phyloP scores from a whole-genome alignment of 1,140 invertebrate species.

The Lepidotrigona ventralis region DNA sequence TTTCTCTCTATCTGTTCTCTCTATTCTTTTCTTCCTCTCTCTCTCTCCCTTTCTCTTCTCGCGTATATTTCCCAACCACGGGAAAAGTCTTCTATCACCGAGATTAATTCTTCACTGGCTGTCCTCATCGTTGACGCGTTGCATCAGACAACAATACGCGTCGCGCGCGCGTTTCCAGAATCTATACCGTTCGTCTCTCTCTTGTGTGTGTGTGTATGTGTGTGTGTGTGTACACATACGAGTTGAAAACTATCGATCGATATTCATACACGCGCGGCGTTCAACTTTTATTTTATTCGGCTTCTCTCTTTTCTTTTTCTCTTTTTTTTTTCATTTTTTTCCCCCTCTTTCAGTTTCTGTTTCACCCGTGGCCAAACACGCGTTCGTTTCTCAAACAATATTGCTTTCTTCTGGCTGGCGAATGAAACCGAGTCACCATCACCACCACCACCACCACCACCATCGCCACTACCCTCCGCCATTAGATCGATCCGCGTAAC shows the following conservation, averaged over 20 bases:
- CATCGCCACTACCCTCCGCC: background rate
- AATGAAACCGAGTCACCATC: background rate
- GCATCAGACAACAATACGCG: slow-evolving; percentile 31
- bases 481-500: slow-evolving; percentile 18
- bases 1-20: background rate
- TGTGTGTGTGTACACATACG: too few species aligned
- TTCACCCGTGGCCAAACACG: background rate
- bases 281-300: slow-evolving; percentile 23
- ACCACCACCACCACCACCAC: too few species aligned
- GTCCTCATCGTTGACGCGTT: slow-evolving; percentile 39
- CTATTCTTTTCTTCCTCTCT: background rate
- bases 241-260: slow-evolving; percentile 26
- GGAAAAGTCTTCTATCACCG: slow-evolving; percentile 32
- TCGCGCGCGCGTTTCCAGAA: slow-evolving; percentile 28
- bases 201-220: too few species aligned
- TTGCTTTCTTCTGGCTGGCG: slow-evolving; percentile 23
- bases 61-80: slow-evolving; percentile 25
- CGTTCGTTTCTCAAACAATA: slow-evolving; percentile 31
- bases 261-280: background rate
- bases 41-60: background rate
- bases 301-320: background rate
- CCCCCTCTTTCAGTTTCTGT: background rate
- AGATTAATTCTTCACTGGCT: slow-evolving; percentile 46
- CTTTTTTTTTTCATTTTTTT: background rate
- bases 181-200: background rate